Base-by-base conservation (phyloP, 2,797 vertebrate genomes). In the Psittacula echo region DNA sequence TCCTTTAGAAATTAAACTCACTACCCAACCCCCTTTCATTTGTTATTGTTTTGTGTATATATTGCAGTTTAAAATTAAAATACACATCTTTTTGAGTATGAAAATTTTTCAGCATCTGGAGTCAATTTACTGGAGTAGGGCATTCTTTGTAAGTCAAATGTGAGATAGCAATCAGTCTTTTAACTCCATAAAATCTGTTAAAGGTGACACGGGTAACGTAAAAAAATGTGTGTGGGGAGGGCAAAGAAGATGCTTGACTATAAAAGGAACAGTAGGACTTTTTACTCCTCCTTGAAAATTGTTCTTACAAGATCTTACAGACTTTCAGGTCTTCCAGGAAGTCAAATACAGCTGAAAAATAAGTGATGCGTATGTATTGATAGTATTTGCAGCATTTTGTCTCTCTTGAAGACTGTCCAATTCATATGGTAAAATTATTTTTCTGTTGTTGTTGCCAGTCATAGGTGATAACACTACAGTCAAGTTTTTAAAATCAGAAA, bases 71-170 rank as follows among this genome's bases (percentile, higher is more conserved):
- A 9, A 53, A 90, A 91, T 83, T 45, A 75, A 94, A 88, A 85
- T 87, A 50, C 8, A 79, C 5, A 9, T 72, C 7, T 74, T 70
- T 37, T 64, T 89, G 64, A 76, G 39, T 90, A 84, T 84, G 88
- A 95, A 90, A 64, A 60, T 93, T 88, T 93, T 88, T 80, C 51
- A 78, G 61, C 90, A 92, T 94, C 95, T 96, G 94, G 91, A 94
- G 66, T 72, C 91, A 87, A 89, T 97, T 95, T 95, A 86, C 81
- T 37, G 20, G 60, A 86, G 64, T 72, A 78, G 7, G 5, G 60
- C 76, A 95, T 95, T 97, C 92, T 90, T 95, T 90, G 48, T 94
- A 88, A 91, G 65, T 93, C 91, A 91, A 93, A 95, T 93, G 68
- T 13, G 16, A 97, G 93, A 94, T 91, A 94, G 88, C 88, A 80